These are phyloP conservation scores for Hemistola chrysoprasaria DNA, from an alignment of 2,888 invertebrate species.

Conservation along the genomic window DNA sequence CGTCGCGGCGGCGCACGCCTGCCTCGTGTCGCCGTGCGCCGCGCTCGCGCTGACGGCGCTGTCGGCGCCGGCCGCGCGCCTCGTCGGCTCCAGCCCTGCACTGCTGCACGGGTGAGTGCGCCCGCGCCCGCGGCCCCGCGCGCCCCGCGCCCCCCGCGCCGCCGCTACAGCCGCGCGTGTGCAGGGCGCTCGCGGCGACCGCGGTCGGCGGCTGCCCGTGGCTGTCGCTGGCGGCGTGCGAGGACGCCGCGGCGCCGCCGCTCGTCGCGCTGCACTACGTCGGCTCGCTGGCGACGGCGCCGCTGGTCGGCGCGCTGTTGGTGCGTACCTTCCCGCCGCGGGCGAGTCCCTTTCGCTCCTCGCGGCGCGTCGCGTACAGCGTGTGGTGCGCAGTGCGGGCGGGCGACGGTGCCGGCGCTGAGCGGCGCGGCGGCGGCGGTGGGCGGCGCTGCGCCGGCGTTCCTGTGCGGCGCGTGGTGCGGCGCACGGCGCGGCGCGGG, in stretches of 20 bases:
- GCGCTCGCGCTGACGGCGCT: constrained; percentile 33
- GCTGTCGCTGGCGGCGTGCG: constrained; percentile 55
- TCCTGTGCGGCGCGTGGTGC: constrained; percentile 36
- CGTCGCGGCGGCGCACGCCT: constrained; percentile 33
- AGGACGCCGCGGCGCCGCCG: constrained; percentile 30
- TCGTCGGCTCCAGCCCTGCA: constrained; percentile 6
- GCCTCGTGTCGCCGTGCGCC: constrained; percentile 41
- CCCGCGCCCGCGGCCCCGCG: not conserved
- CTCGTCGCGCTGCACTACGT: constrained; percentile 38
- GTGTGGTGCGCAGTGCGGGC: constrained; percentile 49
- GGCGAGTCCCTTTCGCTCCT: constrained; percentile 2
- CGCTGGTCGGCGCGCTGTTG: constrained; percentile 45
- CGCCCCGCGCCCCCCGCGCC: not conserved
- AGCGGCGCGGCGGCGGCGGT: constrained; percentile 36
- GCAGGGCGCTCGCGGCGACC: constrained; percentile 53
- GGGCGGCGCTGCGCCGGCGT: constrained; percentile 40
- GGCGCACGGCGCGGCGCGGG: constrained; percentile 15
- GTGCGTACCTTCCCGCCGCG: constrained; percentile 36
- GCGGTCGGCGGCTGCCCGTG: constrained; percentile 60
- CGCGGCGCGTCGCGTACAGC: not conserved
- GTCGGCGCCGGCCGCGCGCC: constrained; percentile 11
- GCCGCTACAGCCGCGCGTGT: not conserved
- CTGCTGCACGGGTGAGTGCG: constrained; percentile 24
- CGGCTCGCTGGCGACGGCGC: constrained; percentile 46
- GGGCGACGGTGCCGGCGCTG: constrained; percentile 42